Evolutionary conservation across 2,113 vertebrate species (phyloP), one percentile per base, ranked within the genome.

Genomic region (Oryzias curvinotus): DNA sequence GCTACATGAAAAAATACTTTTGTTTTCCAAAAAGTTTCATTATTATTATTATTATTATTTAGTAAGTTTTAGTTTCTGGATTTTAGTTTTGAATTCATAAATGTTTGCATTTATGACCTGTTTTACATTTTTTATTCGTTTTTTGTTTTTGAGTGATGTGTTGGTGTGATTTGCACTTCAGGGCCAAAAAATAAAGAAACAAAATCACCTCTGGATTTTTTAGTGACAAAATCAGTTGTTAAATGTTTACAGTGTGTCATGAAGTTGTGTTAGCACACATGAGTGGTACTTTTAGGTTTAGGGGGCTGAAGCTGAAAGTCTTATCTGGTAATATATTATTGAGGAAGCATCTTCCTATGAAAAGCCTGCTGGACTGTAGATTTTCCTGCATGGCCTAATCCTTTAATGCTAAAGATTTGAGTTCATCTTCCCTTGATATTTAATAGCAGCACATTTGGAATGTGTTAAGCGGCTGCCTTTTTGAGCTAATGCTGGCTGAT

Each of bases 381-480:
- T 84, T 81, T 77, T 23, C 41, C 62, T 69, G 26, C 51, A 49
- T 57, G 62, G 15, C 60, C 65, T 81, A 85, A 81, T 82, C 67
- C 76, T 56, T 63, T 73, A 45, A 71, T 63, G 49, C 76, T 10
- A 71, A 21, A 21, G 21, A 21, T 52, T 78, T 71, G 50, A 80
- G 83, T 80, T 65, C 69, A 16, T 42, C 56, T 62, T 80, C 57
- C 55, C 50, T 23, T 62, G 60, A 64, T 72, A 62, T 75, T 74
- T 78, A 73, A 66, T 44, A 64, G 30, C 56, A 55, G 48, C 57
- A 52, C 21, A 25, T 23, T 26, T 58, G 30, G 47, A 43, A 25
- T 62, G 62, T 68, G 53, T 59, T 55, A 30, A 46, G 21, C 30
- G 47, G 54, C 52, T 17, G 45, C 36, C 44, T 36, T 36, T 28